These are phyloP conservation scores for Pseudococcus jackbeardsleyi DNA, from an alignment of 2,888 invertebrate species.

Conservation along the genomic window DNA sequence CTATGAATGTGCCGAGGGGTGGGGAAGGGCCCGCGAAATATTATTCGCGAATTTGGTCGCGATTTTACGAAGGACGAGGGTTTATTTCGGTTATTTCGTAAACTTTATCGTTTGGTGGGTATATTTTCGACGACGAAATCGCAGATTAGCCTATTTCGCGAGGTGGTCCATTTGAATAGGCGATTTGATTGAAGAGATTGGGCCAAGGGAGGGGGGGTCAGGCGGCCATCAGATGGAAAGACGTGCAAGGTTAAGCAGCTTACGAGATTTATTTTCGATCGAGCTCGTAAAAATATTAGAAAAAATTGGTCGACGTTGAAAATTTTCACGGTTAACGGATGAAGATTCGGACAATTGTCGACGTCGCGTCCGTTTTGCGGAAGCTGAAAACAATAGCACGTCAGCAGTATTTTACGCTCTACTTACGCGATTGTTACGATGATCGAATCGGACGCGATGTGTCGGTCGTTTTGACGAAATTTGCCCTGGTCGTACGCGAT, in stretches of 20 bases:
- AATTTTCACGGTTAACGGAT: conserved; percentile 38
- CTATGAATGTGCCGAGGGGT: neutral
- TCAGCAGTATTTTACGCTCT: conserved; percentile 9
- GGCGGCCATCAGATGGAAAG: neutral
- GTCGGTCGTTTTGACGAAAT: conserved; percentile 4
- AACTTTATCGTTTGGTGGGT: neutral
- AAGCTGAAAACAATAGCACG: conserved; percentile 19
- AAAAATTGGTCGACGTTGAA: neutral
- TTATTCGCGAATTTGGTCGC: neutral
- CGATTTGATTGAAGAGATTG: neutral
- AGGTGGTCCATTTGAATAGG: neutral
- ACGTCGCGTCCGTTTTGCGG: neutral
- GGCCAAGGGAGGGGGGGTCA: neutral
- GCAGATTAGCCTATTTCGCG: neutral
- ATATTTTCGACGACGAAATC: neutral
- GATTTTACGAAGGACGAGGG: neutral
- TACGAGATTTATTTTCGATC: neutral
- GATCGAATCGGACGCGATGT: neutral
- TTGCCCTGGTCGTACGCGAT: neutral
- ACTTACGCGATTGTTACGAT: conserved; percentile 1
- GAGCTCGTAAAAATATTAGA: too few relatives aligned
- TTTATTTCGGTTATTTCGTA: neutral
- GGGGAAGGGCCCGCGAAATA: neutral
- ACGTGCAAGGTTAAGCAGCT: neutral
- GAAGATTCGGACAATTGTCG: neutral